Evolutionary conservation across 2,113 vertebrate genomes (phyloP).

Genomic region (Petromus typicus): DNA sequence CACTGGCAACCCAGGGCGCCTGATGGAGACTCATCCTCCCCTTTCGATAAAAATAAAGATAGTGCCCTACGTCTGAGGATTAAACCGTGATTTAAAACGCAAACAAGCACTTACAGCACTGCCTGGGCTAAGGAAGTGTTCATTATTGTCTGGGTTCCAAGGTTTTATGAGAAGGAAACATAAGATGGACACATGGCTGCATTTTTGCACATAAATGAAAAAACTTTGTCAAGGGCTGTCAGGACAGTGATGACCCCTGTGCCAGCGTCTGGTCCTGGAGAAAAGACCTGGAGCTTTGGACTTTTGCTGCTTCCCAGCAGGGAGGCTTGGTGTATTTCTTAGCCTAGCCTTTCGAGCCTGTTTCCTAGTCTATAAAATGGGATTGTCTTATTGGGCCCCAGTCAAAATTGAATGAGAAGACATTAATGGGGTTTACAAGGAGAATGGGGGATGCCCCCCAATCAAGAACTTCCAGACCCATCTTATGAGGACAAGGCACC

Average conservation of each 20-base stretch:
- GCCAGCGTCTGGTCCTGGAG: not conserved
- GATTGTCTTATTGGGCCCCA: not conserved
- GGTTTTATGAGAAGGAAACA: not conserved
- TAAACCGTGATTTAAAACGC: not conserved
- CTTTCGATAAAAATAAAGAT: not conserved
- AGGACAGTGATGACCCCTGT: not conserved
- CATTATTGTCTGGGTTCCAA: not conserved
- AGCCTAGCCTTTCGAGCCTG: not conserved
- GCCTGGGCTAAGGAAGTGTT: not conserved
- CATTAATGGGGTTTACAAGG: not conserved
- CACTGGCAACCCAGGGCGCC: not conserved
- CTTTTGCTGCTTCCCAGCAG: not conserved
- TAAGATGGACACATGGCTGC: not conserved
- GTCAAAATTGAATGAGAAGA: conserved; percentile 21
- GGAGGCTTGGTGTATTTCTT: not conserved
- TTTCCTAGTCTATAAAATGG: conserved; percentile 7
- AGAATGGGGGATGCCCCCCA: not conserved
- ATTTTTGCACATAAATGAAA: not conserved
- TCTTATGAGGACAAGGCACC: not conserved
- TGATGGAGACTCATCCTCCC: not conserved
- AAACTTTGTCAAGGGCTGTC: not conserved
- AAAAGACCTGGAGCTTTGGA: not conserved
- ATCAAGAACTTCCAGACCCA: not conserved
- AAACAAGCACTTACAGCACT: not conserved
- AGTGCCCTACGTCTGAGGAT: not conserved